Percentiles rank a stretch among this genome's conserved stretches.
These are phyloP conservation scores for Acleris sparsana DNA, from an alignment of 2,888 invertebrate genomes.

Conservation along the genomic window DNA sequence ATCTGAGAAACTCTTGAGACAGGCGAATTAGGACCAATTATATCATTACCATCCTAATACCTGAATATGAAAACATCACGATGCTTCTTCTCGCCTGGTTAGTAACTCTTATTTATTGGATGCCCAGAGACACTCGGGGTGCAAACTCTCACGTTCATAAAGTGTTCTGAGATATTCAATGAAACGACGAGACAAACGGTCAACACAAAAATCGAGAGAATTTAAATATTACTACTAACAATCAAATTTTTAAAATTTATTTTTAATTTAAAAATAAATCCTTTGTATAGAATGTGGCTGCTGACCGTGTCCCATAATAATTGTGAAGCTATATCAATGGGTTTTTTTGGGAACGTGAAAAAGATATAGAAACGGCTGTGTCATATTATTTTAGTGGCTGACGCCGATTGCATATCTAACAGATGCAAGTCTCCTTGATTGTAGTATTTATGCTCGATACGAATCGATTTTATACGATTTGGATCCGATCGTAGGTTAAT, in stretches of 20 bases:
- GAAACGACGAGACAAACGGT: too few relatives aligned
- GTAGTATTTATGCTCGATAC: slow-evolving; percentile 77
- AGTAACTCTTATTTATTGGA: too few relatives aligned
- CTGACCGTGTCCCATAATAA: slow-evolving; percentile 61
- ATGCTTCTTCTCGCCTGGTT: too few relatives aligned
- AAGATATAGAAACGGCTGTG: slow-evolving; percentile 79
- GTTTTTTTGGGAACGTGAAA: slow-evolving; percentile 69
- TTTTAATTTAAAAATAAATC: background rate
- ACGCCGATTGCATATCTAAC: slow-evolving; percentile 75
- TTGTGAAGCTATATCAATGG: slow-evolving; percentile 67
- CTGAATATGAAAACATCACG: too few relatives aligned
- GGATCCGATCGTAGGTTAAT: slow-evolving; percentile 76
- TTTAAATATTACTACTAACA: background rate
- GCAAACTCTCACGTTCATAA: too few relatives aligned
- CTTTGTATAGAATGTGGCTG: slow-evolving; percentile 45
- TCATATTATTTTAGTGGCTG: slow-evolving; percentile 83
- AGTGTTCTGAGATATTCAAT: too few relatives aligned
- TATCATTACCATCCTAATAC: too few relatives aligned
- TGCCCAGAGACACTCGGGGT: too few relatives aligned
- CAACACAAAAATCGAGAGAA: too few relatives aligned
- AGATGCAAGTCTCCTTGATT: slow-evolving; percentile 77
- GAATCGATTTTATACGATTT: slow-evolving; percentile 79
- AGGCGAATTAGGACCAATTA: too few relatives aligned
- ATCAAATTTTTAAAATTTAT: background rate
- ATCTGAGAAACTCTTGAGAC: too few relatives aligned